These are phyloP conservation scores for Monopterus albus DNA, from an alignment of 2,113 vertebrate genomes.

Conservation along the genomic window DNA sequence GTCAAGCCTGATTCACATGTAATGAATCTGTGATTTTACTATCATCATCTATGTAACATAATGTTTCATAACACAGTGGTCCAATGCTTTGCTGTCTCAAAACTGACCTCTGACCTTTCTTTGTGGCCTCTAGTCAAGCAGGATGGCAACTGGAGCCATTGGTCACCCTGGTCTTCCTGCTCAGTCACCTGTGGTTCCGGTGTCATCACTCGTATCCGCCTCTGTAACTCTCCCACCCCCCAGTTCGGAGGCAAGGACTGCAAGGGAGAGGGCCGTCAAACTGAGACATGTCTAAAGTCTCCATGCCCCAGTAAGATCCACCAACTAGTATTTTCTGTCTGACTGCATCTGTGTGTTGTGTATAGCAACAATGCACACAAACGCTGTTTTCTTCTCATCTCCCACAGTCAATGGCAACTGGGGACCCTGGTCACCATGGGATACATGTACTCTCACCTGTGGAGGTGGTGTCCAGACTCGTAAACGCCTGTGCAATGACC, in stretches of 20 bases:
- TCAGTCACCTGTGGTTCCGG: constrained; percentile 94
- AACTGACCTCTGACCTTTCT: constrained; percentile 38
- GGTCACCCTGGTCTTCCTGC: constrained; percentile 99
- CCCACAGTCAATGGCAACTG: constrained; percentile 93
- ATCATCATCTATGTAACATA: background rate
- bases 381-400: background rate
- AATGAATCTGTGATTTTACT: background rate
- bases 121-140: constrained; percentile 88
- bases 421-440: constrained; percentile 98
- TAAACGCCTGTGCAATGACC: constrained; percentile 94
- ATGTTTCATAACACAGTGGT: background rate
- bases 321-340: background rate
- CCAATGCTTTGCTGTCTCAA: constrained; percentile 1
- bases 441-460: constrained; percentile 90
- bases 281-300: constrained; percentile 89
- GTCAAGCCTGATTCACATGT: background rate
- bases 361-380: background rate
- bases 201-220: constrained; percentile 95
- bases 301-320: constrained; percentile 91
- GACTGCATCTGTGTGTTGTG: background rate
- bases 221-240: constrained; percentile 98
- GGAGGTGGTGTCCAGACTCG: constrained; percentile 91
- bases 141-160: constrained; percentile 97
- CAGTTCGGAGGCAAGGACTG: constrained; percentile 95
- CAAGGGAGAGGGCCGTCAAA: constrained; percentile 92